phyloP scores from a whole-genome alignment of 2,888 invertebrate genomes.

The Sycophila texana region DNA sequence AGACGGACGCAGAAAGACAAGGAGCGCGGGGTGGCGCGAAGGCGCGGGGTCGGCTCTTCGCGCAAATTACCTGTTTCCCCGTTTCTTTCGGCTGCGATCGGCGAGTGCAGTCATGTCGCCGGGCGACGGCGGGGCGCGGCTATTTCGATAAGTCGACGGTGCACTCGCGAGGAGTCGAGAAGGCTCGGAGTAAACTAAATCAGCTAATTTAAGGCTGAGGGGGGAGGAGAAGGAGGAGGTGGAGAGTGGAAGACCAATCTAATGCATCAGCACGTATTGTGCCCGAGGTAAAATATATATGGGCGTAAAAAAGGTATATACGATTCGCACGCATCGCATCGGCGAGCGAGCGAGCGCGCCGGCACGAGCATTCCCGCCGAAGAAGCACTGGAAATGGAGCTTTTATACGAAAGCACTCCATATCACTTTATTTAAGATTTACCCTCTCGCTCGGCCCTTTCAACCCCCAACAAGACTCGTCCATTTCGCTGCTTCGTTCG shows the following conservation, averaged over 20 bases:
- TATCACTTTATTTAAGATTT: slow-evolving; percentile 76
- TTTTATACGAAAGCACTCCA: slow-evolving; percentile 76
- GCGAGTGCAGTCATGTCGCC: too few species aligned
- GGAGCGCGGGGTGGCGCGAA: too few species aligned
- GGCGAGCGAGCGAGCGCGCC: slow-evolving; percentile 17
- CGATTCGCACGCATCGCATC: slow-evolving; percentile 46
- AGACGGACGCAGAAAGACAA: background rate
- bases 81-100: background rate
- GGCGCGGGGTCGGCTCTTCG: background rate
- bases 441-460: slow-evolving; percentile 75
- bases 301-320: slow-evolving; percentile 45
- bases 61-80: background rate
- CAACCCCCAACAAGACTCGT: slow-evolving; percentile 75
- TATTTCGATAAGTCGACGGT: too few species aligned
- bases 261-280: slow-evolving; percentile 54
- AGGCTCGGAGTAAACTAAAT: slow-evolving; percentile 18
- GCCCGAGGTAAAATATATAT: slow-evolving; percentile 51
- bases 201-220: slow-evolving; percentile 37
- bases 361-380: slow-evolving; percentile 61
- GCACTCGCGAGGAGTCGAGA: background rate
- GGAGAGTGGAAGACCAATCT: slow-evolving; percentile 43
- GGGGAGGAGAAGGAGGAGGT: background rate
- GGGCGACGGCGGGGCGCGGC: background rate
- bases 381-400: slow-evolving; percentile 74
- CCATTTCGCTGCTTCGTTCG: slow-evolving; percentile 72